Percentiles rank a stretch among this genome's conserved stretches.
These are phyloP conservation scores for Ophion ventricosus DNA, from an alignment of 2,888 invertebrate genomes.

Conservation along the genomic window DNA sequence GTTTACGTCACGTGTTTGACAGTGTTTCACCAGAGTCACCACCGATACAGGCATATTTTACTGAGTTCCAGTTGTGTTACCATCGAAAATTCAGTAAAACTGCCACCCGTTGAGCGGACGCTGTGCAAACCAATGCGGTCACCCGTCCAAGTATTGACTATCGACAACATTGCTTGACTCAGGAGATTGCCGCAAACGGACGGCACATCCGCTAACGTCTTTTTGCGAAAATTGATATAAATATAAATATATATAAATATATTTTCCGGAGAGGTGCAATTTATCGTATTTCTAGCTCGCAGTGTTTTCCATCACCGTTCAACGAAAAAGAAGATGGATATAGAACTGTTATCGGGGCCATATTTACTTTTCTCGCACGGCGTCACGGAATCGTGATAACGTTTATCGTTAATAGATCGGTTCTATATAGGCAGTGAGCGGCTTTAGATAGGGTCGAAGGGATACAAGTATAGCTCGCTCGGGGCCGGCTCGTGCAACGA, in stretches of 20 bases:
- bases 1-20: too few species aligned
- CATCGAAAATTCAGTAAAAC: too few species aligned
- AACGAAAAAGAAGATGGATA: constrained; percentile 29
- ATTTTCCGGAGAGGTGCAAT: not conserved
- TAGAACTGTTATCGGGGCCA: constrained; percentile 70
- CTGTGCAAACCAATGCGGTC: too few species aligned
- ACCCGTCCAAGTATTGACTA: too few species aligned
- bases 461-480: constrained; percentile 2
- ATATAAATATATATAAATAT: not conserved
- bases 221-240: not conserved
- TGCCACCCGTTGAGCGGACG: too few species aligned
- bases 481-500: not conserved
- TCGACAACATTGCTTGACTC: too few species aligned
- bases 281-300: not conserved
- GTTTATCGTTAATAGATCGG: constrained; percentile 80
- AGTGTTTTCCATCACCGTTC: not conserved
- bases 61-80: too few species aligned
- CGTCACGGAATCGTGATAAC: constrained; percentile 66
- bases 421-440: constrained; percentile 46
- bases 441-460: constrained; percentile 40
- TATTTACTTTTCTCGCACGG: constrained; percentile 73
- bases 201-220: not conserved
- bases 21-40: too few species aligned
- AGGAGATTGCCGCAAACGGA: not conserved
- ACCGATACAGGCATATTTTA: too few species aligned